These are phyloP conservation scores for Panzeria rudis DNA, from an alignment of 2,888 invertebrate genomes.

Conservation along the genomic window DNA sequence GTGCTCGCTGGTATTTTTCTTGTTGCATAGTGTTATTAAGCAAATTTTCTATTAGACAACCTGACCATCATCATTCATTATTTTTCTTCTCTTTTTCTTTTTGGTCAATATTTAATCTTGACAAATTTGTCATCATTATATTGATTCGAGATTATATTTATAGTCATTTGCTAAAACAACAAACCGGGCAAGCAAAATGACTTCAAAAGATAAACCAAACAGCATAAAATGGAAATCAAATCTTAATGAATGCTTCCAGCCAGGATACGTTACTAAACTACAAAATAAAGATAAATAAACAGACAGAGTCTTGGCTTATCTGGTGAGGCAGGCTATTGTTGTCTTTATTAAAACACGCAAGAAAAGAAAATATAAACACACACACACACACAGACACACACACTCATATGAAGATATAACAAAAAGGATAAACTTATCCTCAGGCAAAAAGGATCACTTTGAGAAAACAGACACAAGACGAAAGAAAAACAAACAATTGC, in stretches of 20 bases:
- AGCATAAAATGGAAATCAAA: conserved; percentile 41
- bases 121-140: conserved; percentile 72
- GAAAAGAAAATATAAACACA: conserved; percentile 6
- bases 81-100: conserved; percentile 7
- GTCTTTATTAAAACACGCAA: conserved; percentile 47
- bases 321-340: conserved; percentile 48
- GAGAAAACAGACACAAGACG: conserved; percentile 34
- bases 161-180: conserved; percentile 67
- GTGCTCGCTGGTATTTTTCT: too few relatives aligned
- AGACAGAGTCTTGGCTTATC: conserved; percentile 43
- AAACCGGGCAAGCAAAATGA: conserved; percentile 8
- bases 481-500: conserved; percentile 66
- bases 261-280: conserved; percentile 54
- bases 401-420: not conserved
- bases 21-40: not conserved
- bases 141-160: conserved; percentile 67
- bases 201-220: not conserved
- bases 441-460: conserved; percentile 60
- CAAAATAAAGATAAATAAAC: conserved; percentile 62
- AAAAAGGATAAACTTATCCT: conserved; percentile 56
- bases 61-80: conserved; percentile 50
- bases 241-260: conserved; percentile 68
- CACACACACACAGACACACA: not conserved
- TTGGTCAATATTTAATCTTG: conserved; percentile 59
- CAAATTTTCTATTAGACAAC: not conserved